These are phyloP conservation scores for Pluvialis apricaria DNA, from an alignment of 2,113 vertebrate genomes.

Conservation along the genomic window DNA sequence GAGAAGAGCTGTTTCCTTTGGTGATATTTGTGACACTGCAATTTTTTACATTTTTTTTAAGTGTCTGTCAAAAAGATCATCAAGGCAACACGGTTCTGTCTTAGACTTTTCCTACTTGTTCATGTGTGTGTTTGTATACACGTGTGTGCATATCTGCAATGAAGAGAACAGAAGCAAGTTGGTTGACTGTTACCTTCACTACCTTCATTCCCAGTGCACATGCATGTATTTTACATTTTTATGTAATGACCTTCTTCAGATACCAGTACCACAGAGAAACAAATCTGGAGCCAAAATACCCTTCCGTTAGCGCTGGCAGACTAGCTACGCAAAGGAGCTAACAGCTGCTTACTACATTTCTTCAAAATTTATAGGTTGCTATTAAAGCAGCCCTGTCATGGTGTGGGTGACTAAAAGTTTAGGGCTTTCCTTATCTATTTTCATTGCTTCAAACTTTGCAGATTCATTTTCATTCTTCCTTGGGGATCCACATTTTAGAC, in stretches of 20 bases:
- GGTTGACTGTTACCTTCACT: neutral
- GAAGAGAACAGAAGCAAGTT: neutral
- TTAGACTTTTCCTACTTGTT: neutral
- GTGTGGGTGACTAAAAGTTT: neutral
- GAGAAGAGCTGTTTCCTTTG: neutral
- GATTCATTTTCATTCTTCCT: neutral
- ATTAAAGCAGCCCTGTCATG: neutral
- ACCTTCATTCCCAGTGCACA: neutral
- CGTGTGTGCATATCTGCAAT: neutral
- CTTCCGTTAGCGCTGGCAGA: neutral
- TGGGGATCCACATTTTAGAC: neutral
- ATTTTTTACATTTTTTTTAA: neutral
- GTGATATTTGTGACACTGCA: neutral
- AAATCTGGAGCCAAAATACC: neutral
- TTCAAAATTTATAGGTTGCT: neutral
- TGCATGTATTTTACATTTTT: neutral
- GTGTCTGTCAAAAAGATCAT: neutral
- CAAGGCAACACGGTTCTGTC: neutral
- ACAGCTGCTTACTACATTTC: neutral
- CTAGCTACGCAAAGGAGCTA: neutral
- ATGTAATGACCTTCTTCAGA: neutral
- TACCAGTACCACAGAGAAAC: neutral
- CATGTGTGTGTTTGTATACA: neutral
- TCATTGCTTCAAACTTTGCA: neutral
- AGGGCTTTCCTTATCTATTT: conserved; percentile 6